phyloP scores from a whole-genome alignment of 1,140 invertebrate genomes.

The Bombus polaris region DNA sequence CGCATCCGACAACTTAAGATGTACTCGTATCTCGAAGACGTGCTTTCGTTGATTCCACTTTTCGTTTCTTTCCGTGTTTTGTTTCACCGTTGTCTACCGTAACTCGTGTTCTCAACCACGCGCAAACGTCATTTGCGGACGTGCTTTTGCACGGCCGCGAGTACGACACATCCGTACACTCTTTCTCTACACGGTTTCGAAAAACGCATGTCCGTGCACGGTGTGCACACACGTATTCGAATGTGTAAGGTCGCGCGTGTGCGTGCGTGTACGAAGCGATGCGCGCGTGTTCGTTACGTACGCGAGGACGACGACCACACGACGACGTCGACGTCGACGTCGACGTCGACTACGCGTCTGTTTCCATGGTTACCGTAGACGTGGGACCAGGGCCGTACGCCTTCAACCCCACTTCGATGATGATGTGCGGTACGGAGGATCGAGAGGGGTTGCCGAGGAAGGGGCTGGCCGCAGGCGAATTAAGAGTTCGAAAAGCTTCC shows the following conservation, averaged over 20 bases:
- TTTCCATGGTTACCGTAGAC: conserved; percentile 71
- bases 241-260: not conserved
- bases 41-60: conserved; percentile 49
- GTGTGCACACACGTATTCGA: not conserved
- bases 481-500: conserved; percentile 75
- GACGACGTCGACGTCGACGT: conserved; percentile 29
- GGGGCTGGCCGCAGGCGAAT: conserved; percentile 73
- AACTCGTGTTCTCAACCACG: conserved; percentile 53
- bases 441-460: conserved; percentile 60
- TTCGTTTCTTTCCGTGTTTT: conserved; percentile 53
- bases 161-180: not conserved
- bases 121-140: conserved; percentile 64
- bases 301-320: conserved; percentile 39
- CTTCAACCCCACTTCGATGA: conserved; percentile 55
- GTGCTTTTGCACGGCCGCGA: conserved; percentile 48
- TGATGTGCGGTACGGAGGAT: conserved; percentile 49
- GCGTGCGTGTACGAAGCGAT: not conserved
- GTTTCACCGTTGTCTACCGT: conserved; percentile 35
- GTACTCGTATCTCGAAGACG: conserved; percentile 37
- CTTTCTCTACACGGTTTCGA: not conserved
- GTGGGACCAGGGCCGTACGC: conserved; percentile 59
- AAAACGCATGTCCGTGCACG: conserved; percentile 24
- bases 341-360: conserved; percentile 67
- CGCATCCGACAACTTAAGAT: conserved; percentile 13
- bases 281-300: not conserved